Evolutionary conservation across 2,113 vertebrate species (phyloP), one percentile per base, ranked within the genome.

Genomic region (Gadus macrocephalus): DNA sequence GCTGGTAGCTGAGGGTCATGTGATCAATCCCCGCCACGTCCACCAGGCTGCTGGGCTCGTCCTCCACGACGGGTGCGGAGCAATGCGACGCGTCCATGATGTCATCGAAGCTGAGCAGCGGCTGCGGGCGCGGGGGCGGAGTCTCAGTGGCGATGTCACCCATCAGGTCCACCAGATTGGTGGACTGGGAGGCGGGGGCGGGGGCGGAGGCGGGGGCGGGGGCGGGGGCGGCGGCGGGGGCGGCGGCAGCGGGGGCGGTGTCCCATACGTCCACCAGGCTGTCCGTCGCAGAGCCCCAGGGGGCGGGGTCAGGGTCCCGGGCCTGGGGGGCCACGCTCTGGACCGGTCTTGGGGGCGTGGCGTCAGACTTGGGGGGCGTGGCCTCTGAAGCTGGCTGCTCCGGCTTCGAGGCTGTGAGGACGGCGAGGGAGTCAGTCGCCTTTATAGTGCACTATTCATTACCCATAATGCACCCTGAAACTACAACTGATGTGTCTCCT

Each of bases 61-160:
- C 93, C 28, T 93, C 90, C 0, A 76, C 71, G 42, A 64, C 85
- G 59, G 93, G 86, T 0, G 77, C 85, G 0, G 94, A 92, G 65
- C 93, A 96, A 85, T 94, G 92, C 53, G 93, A 92, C 66, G 91
- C 91, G 0, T 96, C 95, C 0, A 93, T 93, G 81, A 95, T 87
- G 67, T 97, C 95, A 0, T 98, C 96, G 55, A 98, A 96, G 92
- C 93, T 95, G 85, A 98, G 91, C 72, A 98, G 92, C 2, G 92
- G 85, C 84, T 93, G 89, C 16, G 91, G 88, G 73, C 20, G 22
- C 77, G 5, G 83, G 31, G 88, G 78, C 20, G 81, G 81, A 56
- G 76, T 56, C 7, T 68, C 80, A 0, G 4, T 53, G 66, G 58
- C 4, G 17, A 83, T 87, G 19, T 85, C 87, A 3, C 78, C 87